phyloP scores from a whole-genome alignment of 2,797 vertebrate species.

The Rhabdophis nuchalis region DNA sequence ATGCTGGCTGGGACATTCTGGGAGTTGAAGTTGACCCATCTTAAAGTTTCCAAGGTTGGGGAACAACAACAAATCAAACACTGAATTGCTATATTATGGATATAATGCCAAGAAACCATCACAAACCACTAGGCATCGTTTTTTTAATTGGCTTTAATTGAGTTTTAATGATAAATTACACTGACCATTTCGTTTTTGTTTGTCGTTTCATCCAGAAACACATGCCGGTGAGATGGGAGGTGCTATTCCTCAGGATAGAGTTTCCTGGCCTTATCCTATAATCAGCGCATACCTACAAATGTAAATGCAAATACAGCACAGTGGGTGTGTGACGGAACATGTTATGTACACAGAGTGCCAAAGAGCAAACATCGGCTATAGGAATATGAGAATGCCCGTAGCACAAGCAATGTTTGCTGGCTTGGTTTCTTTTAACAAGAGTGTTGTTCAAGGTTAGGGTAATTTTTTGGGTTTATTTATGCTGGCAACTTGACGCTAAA shows the following conservation, averaged over 20 bases:
- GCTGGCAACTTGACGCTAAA: not conserved
- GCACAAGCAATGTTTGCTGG: not conserved
- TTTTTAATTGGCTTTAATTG: not conserved
- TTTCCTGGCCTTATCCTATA: rapidly evolving
- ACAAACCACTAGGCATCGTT: rapidly evolving
- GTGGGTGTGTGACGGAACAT: not conserved
- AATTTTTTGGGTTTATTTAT: not conserved
- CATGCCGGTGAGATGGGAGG: not conserved
- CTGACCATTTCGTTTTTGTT: not conserved
- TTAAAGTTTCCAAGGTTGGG: not conserved
- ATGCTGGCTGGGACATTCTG: not conserved
- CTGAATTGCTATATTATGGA: rapidly evolving
- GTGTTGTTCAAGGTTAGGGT: not conserved
- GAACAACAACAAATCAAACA: not conserved
- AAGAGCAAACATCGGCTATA: not conserved
- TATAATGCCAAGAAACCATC: not conserved
- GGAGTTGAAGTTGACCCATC: not conserved
- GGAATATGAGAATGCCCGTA: not conserved
- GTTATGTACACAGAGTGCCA: too few relatives aligned
- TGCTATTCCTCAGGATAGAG: not conserved
- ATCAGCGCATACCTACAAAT: not conserved
- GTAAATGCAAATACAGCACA: not conserved
- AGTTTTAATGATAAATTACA: not conserved
- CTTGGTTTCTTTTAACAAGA: not conserved
- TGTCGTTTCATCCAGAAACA: not conserved